phyloP scores from a whole-genome alignment of 2,797 vertebrate genomes.

The Nannoperca australis region DNA sequence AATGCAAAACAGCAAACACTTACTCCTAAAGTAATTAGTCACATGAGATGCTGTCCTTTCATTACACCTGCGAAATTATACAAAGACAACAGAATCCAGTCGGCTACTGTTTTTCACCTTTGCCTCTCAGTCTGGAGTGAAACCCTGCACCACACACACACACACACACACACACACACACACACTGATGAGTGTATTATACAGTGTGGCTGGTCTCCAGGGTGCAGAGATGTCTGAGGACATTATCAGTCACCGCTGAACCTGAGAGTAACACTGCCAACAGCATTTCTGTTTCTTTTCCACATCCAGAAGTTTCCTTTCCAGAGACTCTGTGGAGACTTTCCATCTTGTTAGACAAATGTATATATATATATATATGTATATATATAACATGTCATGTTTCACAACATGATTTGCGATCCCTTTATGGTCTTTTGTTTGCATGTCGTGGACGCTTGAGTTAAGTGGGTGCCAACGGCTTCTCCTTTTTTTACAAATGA shows the following conservation, averaged over 20 bases:
- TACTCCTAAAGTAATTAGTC: not conserved
- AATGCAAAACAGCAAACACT: not conserved
- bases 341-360: conserved; percentile 22
- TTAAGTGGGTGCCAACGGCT: not conserved
- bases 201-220: conserved; percentile 40
- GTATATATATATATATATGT: not conserved
- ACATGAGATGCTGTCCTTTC: conserved; percentile 17
- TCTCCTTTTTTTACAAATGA: conserved; percentile 24
- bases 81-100: conserved; percentile 24
- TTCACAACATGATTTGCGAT: conserved; percentile 14
- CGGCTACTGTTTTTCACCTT: conserved; percentile 33
- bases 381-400: not conserved
- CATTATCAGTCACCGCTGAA: conserved; percentile 57
- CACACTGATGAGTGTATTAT: conserved; percentile 25
- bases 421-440: not conserved
- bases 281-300: conserved; percentile 31
- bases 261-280: conserved; percentile 37
- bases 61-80: conserved; percentile 29
- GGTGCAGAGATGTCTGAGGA: conserved; percentile 67
- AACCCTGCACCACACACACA: conserved; percentile 20
- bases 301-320: conserved; percentile 20
- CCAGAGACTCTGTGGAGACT: conserved; percentile 21
- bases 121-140: conserved; percentile 37
- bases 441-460: not conserved
- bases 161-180: conserved; percentile 14